phyloP scores from a whole-genome alignment of 2,888 invertebrate genomes.

The Hypomecis atomaria region DNA sequence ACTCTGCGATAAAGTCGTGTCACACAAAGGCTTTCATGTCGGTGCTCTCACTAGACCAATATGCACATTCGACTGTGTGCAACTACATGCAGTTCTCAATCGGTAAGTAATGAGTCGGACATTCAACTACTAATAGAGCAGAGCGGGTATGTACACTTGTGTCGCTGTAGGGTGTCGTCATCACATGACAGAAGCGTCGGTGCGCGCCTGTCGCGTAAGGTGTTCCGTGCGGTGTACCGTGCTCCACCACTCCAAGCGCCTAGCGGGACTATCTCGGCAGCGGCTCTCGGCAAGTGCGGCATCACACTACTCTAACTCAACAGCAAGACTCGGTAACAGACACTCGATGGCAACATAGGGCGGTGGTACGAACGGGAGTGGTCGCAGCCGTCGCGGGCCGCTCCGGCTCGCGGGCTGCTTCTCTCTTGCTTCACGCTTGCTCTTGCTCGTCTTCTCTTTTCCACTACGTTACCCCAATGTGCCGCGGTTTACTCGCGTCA shows the following conservation, averaged over 20 bases:
- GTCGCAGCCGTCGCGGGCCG: constrained; percentile 38
- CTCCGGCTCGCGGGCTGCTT: constrained; percentile 38
- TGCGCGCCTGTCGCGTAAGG: constrained; percentile 81
- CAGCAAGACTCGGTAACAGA: constrained; percentile 79
- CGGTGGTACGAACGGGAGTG: constrained; percentile 71
- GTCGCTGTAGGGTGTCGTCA: constrained; percentile 64
- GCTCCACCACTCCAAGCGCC: constrained; percentile 78
- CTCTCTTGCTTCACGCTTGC: constrained; percentile 41
- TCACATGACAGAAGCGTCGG: constrained; percentile 74
- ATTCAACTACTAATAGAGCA: constrained; percentile 73
- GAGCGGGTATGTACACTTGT: constrained; percentile 77
- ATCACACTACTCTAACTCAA: constrained; percentile 82
- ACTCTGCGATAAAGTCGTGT: constrained; percentile 53
- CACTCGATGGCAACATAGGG: constrained; percentile 78
- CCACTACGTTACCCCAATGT: constrained; percentile 20
- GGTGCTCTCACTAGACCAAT: constrained; percentile 70
- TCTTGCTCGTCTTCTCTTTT: constrained; percentile 31
- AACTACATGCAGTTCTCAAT: constrained; percentile 75
- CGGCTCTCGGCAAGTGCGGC: constrained; percentile 73
- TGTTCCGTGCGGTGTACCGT: constrained; percentile 74
- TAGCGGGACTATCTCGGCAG: constrained; percentile 72
- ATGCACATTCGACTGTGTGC: constrained; percentile 75
- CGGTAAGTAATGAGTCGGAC: constrained; percentile 63
- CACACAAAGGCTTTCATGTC: constrained; percentile 66
- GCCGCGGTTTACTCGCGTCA: constrained; percentile 3